These are phyloP conservation scores for Standfussiana lucernea DNA, from an alignment of 2,888 invertebrate genomes.

Conservation along the genomic window DNA sequence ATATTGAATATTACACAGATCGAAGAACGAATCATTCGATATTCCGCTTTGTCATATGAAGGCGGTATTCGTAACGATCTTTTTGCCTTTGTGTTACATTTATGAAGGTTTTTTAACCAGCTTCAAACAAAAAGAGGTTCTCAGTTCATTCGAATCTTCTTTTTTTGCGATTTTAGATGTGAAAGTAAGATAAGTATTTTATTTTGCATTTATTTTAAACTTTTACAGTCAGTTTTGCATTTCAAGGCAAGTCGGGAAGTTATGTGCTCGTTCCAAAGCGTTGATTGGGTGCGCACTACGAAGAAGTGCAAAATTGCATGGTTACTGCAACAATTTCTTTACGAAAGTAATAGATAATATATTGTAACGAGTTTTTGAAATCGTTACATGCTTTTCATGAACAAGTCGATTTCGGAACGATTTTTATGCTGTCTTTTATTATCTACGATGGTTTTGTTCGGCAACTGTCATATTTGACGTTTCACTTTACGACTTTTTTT, in stretches of 20 bases:
- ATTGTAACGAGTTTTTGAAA: no score
- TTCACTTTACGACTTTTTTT: no score
- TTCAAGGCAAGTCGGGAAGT: conserved; percentile 10
- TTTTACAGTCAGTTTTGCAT: not conserved
- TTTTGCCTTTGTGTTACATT: conserved; percentile 57
- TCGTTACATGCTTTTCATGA: no score
- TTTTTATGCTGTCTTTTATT: no score
- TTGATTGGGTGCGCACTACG: conserved; percentile 2
- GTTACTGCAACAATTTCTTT: conserved; percentile 14
- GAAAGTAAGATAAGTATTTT: not conserved
- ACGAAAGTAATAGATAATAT: not conserved
- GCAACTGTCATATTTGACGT: no score
- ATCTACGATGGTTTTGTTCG: no score
- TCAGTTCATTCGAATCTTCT: not conserved
- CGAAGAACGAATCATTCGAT: conserved; percentile 63
- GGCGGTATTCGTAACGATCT: conserved; percentile 57
- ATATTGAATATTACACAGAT: conserved; percentile 67
- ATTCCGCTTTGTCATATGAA: conserved; percentile 62
- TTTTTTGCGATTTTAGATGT: not conserved
- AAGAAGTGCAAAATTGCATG: not conserved
- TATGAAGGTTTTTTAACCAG: conserved; percentile 24
- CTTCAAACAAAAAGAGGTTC: not conserved
- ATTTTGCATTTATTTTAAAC: not conserved
- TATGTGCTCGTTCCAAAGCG: conserved; percentile 9
- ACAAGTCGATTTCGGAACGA: no score